Evolutionary conservation across 2,888 invertebrate genomes (phyloP).

Genomic region (Lampropteryx suffumata): DNA sequence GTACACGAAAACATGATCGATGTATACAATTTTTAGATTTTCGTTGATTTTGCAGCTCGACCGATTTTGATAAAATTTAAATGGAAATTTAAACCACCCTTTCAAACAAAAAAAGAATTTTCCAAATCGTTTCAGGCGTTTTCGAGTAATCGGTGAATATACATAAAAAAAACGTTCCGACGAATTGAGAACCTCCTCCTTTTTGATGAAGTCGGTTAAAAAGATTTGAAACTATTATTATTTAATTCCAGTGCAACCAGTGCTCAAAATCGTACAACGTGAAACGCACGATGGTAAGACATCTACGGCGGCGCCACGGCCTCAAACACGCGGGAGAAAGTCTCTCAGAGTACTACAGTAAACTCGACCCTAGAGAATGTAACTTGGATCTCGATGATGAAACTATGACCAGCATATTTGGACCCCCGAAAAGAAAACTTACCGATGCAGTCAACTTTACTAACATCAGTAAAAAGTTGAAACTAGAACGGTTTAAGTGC

Average conservation of each 20-base stretch:
- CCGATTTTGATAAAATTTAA: no score
- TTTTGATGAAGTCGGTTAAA: no score
- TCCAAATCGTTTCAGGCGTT: no score
- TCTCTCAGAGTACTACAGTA: conserved; percentile 56
- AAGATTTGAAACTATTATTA: background rate
- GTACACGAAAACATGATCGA: no score
- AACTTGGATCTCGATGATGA: conserved; percentile 64
- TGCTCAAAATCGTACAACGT: conserved; percentile 76
- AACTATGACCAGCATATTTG: conserved; percentile 65
- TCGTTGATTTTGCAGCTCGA: no score
- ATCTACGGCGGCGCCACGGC: conserved; percentile 71
- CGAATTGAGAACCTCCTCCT: no score
- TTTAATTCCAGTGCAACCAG: conserved; percentile 69
- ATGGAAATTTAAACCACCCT: no score
- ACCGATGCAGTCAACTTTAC: conserved; percentile 42
- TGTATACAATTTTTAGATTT: no score
- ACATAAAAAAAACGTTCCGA: no score
- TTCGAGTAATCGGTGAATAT: no score
- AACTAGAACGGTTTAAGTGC: background rate
- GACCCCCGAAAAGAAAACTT: conserved; percentile 58
- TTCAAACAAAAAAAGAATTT: no score
- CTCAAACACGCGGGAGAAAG: conserved; percentile 47
- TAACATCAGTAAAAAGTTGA: conserved; percentile 3
- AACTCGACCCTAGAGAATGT: conserved; percentile 69
- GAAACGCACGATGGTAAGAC: conserved; percentile 70